These are phyloP conservation scores for Podilymbus podiceps DNA, from an alignment of 2,113 vertebrate species.

Conservation along the genomic window DNA sequence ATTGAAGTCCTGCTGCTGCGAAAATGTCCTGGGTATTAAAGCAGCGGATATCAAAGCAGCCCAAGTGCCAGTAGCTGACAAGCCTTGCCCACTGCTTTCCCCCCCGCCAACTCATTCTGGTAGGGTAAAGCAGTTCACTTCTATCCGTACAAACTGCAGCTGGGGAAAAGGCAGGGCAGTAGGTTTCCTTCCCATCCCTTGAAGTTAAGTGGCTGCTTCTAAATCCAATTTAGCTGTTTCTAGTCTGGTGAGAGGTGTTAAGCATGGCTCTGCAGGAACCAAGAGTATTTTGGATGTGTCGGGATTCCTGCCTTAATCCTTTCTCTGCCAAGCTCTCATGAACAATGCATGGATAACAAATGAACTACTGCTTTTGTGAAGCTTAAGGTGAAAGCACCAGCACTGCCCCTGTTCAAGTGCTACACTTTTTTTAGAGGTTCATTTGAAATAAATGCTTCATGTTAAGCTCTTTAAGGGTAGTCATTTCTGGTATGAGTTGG, in stretches of 20 bases:
- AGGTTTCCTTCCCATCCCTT: background rate
- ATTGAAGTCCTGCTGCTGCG: background rate
- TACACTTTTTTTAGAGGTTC: background rate
- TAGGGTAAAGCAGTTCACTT: background rate
- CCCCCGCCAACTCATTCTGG: background rate
- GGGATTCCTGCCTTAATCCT: background rate
- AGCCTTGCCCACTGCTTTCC: background rate
- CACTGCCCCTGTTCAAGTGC: background rate
- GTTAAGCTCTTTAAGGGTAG: background rate
- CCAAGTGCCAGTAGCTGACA: rapidly evolving
- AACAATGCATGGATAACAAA: background rate
- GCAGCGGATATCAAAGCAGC: background rate
- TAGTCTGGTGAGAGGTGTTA: background rate
- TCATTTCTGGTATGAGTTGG: background rate
- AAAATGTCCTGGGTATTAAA: background rate
- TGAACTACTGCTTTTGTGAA: background rate
- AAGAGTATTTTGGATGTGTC: background rate
- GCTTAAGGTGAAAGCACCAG: background rate
- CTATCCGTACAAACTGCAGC: background rate
- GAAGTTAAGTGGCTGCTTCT: background rate
- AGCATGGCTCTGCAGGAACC: background rate
- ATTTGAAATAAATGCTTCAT: background rate
- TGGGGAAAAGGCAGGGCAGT: background rate
- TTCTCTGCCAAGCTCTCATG: background rate
- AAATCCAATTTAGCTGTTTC: background rate